Conservation (phyloP, 2,113 vertebrate genomes). For the Callipepla squamata region DNA sequence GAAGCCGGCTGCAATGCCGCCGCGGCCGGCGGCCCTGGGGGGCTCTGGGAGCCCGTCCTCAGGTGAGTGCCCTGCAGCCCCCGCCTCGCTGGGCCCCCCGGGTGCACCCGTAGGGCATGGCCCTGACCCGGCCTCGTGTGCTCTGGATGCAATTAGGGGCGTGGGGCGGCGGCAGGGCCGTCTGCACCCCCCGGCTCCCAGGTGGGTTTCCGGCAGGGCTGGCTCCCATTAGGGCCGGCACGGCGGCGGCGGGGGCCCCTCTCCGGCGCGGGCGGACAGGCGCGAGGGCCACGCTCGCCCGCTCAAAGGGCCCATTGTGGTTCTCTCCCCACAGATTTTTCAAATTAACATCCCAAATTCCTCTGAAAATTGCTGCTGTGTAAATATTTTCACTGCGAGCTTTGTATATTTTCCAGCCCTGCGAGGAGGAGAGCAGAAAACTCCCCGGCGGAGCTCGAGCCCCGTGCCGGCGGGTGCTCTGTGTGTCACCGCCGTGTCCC, state of each 20-base stretch:
- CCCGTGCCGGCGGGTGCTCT: not conserved
- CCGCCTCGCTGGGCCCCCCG: not conserved
- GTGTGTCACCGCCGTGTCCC: not conserved
- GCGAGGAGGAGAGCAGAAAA: conserved; percentile 40
- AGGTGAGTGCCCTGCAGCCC: not conserved
- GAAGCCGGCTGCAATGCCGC: not conserved
- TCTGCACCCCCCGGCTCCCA: conserved; percentile 55
- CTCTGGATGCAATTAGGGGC: conserved; percentile 77
- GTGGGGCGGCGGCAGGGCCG: not conserved
- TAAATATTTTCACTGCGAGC: conserved; percentile 81
- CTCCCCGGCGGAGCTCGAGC: not conserved
- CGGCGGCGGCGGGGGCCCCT: conserved; percentile 67
- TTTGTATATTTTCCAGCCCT: conserved; percentile 73
- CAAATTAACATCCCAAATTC: conserved; percentile 78
- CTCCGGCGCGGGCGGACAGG: conserved; percentile 57
- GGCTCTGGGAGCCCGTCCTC: not conserved
- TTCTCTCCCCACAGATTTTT: conserved; percentile 71
- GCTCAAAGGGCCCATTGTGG: conserved; percentile 86
- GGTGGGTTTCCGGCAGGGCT: conserved; percentile 79
- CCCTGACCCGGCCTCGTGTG: not conserved
- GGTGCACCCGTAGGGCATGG: not conserved
- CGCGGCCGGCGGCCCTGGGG: not conserved
- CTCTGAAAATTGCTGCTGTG: conserved; percentile 76
- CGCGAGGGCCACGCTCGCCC: conserved; percentile 36
- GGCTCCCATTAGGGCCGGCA: conserved; percentile 71